These are phyloP conservation scores for Cassiopea andromeda DNA, from an alignment of 30 jellyfish, hydroid and myxozoan genomes.

Conservation along the genomic window DNA sequence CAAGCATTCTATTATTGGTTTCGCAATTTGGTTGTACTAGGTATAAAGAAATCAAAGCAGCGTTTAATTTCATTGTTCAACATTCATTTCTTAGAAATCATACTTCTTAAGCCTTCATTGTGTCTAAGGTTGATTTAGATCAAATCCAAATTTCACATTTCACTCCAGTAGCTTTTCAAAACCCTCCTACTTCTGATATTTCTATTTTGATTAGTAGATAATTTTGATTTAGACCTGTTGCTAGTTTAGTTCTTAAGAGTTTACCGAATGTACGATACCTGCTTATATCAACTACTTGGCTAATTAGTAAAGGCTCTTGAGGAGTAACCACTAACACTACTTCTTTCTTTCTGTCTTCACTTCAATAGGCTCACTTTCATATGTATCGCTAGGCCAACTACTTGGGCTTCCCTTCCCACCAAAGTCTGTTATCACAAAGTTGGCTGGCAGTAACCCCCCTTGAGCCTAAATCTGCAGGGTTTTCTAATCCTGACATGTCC, in stretches of 20 bases:
- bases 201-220: too few relatives aligned
- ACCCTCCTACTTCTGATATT: too few relatives aligned
- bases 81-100: too few relatives aligned
- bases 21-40: too few relatives aligned
- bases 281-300: conserved; percentile 27
- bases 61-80: too few relatives aligned
- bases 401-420: conserved; percentile 72
- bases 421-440: conserved; percentile 40
- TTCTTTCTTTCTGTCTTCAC: conserved; percentile 51
- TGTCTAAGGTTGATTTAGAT: too few relatives aligned
- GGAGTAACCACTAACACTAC: conserved; percentile 3
- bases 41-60: too few relatives aligned
- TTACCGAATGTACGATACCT: conserved; percentile 26
- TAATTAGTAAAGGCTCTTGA: neutral
- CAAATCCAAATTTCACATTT: too few relatives aligned
- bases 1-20: too few relatives aligned
- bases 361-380: conserved; percentile 14
- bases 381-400: conserved; percentile 35
- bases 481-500: conserved; percentile 30
- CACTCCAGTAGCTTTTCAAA: too few relatives aligned
- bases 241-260: conserved; percentile 14
- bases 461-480: conserved; percentile 68
- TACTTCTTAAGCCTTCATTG: too few relatives aligned
- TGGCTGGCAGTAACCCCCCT: conserved; percentile 62
- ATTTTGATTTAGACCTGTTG: too few relatives aligned